A percentile compares a stretch with the other conserved stretches of the same genome.
Conservation (phyloP, 2,888 invertebrate genomes). For the Ormyrus pomaceus region DNA sequence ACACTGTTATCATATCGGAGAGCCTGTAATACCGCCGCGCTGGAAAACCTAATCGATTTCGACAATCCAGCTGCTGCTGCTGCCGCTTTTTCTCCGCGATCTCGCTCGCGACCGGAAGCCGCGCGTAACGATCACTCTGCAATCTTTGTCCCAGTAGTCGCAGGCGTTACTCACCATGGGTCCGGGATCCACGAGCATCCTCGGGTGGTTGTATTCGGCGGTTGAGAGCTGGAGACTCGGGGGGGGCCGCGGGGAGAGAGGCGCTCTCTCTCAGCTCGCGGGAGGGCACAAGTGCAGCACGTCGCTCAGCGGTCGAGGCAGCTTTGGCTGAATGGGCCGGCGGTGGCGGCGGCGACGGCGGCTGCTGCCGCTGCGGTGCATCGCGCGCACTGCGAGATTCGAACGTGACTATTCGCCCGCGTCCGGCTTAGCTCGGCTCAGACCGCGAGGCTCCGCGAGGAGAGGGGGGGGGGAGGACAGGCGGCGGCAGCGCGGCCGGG, state of each 20-base stretch:
- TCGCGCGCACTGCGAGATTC: conserved; percentile 64
- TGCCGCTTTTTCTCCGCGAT: no score
- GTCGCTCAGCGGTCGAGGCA: background rate
- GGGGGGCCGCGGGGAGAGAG: background rate
- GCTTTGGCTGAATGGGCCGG: no score
- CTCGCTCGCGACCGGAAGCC: conserved; percentile 29
- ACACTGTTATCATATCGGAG: no score
- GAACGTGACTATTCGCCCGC: conserved; percentile 63
- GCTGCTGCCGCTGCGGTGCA: conserved; percentile 58
- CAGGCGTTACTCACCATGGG: conserved; percentile 62
- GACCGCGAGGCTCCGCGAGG: conserved; percentile 42
- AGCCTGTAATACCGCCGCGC: no score
- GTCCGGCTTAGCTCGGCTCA: conserved; percentile 57
- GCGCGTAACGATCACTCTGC: conserved; percentile 14
- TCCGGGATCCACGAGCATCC: conserved; percentile 67
- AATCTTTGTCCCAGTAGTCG: background rate
- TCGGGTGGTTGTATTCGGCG: conserved; percentile 2
- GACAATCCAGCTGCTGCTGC: no score
- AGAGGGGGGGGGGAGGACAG: no score
- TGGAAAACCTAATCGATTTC: no score
- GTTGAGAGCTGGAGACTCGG: background rate
- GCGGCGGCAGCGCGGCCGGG: no score
- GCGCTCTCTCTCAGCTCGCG: background rate
- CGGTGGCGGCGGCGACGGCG: background rate
- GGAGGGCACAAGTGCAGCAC: background rate